phyloP scores from a whole-genome alignment of 2,888 invertebrate genomes.

The Chorisops tibialis region DNA sequence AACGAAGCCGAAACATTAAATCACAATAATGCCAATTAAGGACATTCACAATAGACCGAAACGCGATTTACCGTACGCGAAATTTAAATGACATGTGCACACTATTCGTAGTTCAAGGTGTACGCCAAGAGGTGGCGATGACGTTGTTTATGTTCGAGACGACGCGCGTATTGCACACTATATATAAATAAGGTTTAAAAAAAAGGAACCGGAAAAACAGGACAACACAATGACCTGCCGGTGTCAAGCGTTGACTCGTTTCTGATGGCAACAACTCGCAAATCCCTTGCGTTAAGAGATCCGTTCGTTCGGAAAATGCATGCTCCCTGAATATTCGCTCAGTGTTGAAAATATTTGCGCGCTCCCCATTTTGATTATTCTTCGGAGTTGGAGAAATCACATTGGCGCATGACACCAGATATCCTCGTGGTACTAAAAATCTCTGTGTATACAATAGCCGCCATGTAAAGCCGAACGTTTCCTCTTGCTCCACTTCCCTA shows the following conservation, averaged over 20 bases:
- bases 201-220: slow-evolving; percentile 29
- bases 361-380: not conserved
- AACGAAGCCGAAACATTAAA: no score
- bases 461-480: slow-evolving; percentile 14
- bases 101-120: no score
- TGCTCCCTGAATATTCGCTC: not conserved
- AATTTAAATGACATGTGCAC: no score
- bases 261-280: slow-evolving; percentile 32
- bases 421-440: slow-evolving; percentile 16
- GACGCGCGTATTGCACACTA: slow-evolving; percentile 16
- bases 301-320: no score
- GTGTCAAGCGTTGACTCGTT: slow-evolving; percentile 40
- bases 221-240: slow-evolving; percentile 39
- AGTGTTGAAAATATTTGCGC: no score
- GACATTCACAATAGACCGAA: no score
- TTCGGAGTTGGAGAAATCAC: not conserved
- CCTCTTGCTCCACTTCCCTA: slow-evolving; percentile 32
- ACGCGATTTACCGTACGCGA: no score
- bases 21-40: no score
- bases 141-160: slow-evolving; percentile 14
- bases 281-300: slow-evolving; percentile 5
- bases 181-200: slow-evolving; percentile 13
- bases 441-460: not conserved
- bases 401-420: not conserved
- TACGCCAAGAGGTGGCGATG: not conserved